Evolutionary conservation across 30 jellyfish, hydroid and myxozoan species (phyloP).

Genomic region (Calvadosia cruxmelitensis): DNA sequence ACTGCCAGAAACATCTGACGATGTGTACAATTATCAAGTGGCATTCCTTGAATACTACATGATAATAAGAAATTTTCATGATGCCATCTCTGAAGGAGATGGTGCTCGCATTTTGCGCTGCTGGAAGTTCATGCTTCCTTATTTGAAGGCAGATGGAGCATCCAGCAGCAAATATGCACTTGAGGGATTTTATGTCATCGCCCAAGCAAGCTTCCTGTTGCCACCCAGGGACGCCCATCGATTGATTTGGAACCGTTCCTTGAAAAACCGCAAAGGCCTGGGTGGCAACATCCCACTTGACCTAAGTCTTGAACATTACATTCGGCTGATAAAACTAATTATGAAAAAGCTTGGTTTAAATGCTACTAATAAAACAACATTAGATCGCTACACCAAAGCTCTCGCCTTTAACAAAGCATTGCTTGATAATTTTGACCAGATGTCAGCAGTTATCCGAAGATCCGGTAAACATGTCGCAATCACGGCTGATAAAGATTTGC

Average conservation of each 20-base stretch:
- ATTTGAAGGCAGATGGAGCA: slow-evolving; percentile 24
- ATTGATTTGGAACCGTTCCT: slow-evolving; percentile 31
- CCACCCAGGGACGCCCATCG: slow-evolving; percentile 16
- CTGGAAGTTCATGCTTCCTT: slow-evolving; percentile 27
- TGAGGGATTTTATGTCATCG: slow-evolving; percentile 21
- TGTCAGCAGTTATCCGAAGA: slow-evolving; percentile 8
- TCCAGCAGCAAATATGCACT: slow-evolving; percentile 23
- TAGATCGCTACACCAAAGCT: slow-evolving; percentile 34
- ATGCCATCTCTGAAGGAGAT: slow-evolving; percentile 46
- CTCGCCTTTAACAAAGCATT: slow-evolving; percentile 25
- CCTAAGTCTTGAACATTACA: slow-evolving; percentile 20
- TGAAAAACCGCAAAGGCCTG: slow-evolving; percentile 14
- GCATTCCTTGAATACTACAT: slow-evolving; percentile 36
- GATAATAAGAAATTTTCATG: slow-evolving; percentile 23
- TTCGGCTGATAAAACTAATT: slow-evolving; percentile 12
- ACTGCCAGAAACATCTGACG: slow-evolving; percentile 10
- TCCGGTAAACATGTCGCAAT: slow-evolving; percentile 30
- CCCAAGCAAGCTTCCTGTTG: slow-evolving; percentile 13
- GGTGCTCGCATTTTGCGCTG: slow-evolving; percentile 22
- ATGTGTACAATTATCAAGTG: slow-evolving; percentile 12
- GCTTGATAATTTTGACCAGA: slow-evolving; percentile 25
- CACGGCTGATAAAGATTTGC: slow-evolving; percentile 12
- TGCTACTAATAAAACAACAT: slow-evolving; percentile 16
- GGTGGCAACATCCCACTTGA: slow-evolving; percentile 47
- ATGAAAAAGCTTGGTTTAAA: slow-evolving; percentile 26